Conservation (phyloP, 1,140 invertebrate species). For the Amyelois transitella region DNA sequence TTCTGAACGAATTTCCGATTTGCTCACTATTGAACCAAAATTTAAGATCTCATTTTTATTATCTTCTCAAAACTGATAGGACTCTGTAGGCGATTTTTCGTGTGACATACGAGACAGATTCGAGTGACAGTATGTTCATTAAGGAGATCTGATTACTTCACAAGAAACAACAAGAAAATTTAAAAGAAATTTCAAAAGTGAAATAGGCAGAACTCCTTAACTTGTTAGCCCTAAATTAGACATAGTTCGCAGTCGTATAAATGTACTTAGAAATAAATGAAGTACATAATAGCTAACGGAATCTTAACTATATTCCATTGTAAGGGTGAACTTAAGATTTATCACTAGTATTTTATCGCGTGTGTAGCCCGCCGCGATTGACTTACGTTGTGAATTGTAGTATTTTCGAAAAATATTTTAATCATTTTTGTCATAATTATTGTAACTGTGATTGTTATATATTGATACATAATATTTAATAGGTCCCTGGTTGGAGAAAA, state of each 20-base stretch:
- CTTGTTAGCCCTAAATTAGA: slow-evolving; percentile 19
- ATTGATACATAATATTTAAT: slow-evolving; percentile 1
- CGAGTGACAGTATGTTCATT: not conserved
- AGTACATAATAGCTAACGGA: slow-evolving; percentile 62
- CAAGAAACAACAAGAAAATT: not conserved
- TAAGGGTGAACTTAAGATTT: slow-evolving; percentile 48
- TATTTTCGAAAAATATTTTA: slow-evolving; percentile 57
- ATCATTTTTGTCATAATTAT: slow-evolving; percentile 36
- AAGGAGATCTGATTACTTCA: not conserved
- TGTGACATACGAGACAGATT: not conserved
- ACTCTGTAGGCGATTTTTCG: not conserved
- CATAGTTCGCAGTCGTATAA: slow-evolving; percentile 35
- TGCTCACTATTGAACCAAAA: slow-evolving; percentile 68
- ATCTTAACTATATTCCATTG: slow-evolving; percentile 59
- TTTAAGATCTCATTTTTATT: slow-evolving; percentile 67
- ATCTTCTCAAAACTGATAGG: slow-evolving; percentile 23
- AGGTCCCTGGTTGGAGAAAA: not conserved
- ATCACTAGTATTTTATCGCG: slow-evolving; percentile 37
- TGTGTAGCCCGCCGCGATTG: slow-evolving; percentile 37
- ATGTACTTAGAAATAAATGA: slow-evolving; percentile 67
- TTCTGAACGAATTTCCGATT: slow-evolving; percentile 57
- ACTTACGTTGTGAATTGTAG: slow-evolving; percentile 59
- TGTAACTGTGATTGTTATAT: slow-evolving; percentile 45
- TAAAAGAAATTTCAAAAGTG: not conserved
- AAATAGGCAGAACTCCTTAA: not conserved